These are phyloP conservation scores for Phainopepla nitens DNA, from an alignment of 2,113 vertebrate genomes.

Conservation along the genomic window DNA sequence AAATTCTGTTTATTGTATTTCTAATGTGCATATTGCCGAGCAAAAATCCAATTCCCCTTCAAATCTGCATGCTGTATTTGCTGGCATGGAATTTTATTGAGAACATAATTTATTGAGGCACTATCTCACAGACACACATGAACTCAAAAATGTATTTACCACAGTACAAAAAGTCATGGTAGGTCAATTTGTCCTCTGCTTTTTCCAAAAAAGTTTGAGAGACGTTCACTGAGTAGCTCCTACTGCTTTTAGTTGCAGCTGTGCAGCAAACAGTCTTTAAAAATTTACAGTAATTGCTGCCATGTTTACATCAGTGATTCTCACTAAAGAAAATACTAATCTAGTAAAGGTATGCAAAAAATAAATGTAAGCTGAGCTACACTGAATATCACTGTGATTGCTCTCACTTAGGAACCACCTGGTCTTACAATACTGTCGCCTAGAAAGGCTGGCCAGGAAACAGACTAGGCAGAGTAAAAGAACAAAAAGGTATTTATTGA, in stretches of 20 bases:
- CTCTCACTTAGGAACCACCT: neutral
- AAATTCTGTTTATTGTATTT: neutral
- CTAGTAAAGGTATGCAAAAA: neutral
- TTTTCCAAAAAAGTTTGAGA: neutral
- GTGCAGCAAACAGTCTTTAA: neutral
- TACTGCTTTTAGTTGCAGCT: neutral
- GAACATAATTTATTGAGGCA: neutral
- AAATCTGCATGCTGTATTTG: neutral
- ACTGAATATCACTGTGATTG: neutral
- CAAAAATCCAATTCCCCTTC: neutral
- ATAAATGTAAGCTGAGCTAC: neutral
- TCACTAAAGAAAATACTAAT: neutral
- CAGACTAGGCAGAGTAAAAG: too few relatives aligned
- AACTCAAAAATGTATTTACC: neutral
- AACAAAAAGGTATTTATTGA: too few relatives aligned
- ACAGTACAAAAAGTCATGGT: slow-evolving; percentile 24
- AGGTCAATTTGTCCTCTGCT: neutral
- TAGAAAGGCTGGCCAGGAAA: too few relatives aligned
- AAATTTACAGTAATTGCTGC: neutral
- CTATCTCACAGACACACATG: neutral
- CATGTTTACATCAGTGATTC: neutral
- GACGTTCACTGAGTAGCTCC: neutral
- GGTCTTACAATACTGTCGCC: neutral
- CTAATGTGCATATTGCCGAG: neutral
- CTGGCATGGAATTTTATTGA: neutral